These are phyloP conservation scores for Eledona agricola DNA, from an alignment of 2,888 invertebrate species.

Conservation along the genomic window DNA sequence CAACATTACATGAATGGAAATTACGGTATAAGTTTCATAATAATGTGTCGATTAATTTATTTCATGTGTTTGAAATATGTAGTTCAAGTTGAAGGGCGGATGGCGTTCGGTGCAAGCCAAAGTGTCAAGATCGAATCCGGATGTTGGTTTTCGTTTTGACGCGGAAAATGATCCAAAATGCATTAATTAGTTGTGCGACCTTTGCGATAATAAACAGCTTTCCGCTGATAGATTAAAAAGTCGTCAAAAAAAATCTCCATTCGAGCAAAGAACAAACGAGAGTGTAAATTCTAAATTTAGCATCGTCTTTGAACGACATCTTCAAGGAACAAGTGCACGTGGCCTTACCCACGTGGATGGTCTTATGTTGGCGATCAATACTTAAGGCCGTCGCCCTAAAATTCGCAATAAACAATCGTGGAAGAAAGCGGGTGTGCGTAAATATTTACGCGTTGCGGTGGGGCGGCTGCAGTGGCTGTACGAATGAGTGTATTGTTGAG, in stretches of 20 bases:
- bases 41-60: too few species aligned
- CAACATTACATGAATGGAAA: too few species aligned
- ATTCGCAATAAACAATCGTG: constrained; percentile 27
- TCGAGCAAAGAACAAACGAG: constrained; percentile 8
- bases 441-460: constrained; percentile 3
- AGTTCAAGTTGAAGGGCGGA: too few species aligned
- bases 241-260: constrained; percentile 18
- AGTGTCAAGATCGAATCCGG: too few species aligned
- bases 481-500: constrained; percentile 16
- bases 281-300: constrained; percentile 25
- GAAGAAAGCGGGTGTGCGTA: constrained; percentile 1
- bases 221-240: constrained; percentile 20
- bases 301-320: constrained; percentile 4
- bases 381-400: constrained; percentile 29
- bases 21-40: too few species aligned
- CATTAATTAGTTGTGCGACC: constrained; percentile 19
- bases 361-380: constrained; percentile 43
- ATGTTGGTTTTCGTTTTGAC: constrained; percentile 6
- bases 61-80: too few species aligned
- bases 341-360: constrained; percentile 41
- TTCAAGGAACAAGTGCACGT: constrained; percentile 32
- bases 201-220: constrained; percentile 24
- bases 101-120: too few species aligned
- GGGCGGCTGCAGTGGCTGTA: not conserved
- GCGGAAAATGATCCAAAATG: constrained; percentile 15